A percentile compares a stretch with the other conserved stretches of the same genome.
phyloP scores from a whole-genome alignment of 2,888 invertebrate genomes.

The Nemapogon koenigi region DNA sequence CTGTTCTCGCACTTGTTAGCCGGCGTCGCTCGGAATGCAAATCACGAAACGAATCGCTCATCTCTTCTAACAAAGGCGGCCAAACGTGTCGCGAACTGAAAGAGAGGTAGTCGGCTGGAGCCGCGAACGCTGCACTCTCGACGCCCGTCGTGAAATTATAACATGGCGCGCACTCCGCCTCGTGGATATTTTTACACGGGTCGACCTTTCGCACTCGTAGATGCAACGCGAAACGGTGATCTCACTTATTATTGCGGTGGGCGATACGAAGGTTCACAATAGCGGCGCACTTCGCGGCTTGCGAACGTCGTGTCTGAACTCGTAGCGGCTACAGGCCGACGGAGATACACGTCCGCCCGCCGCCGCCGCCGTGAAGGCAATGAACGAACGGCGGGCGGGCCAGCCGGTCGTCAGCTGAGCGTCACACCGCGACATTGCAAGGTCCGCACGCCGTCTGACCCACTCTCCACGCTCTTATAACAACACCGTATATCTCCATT shows the following conservation, averaged over 20 bases:
- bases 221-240: constrained; percentile 16
- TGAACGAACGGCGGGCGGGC: constrained; percentile 64
- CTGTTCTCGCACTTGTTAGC: neutral
- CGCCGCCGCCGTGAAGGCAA: constrained; percentile 70
- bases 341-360: constrained; percentile 37
- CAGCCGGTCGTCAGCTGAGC: constrained; percentile 60
- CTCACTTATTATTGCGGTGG: neutral
- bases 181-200: constrained; percentile 65
- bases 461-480: too few species aligned
- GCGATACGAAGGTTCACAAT: constrained; percentile 23
- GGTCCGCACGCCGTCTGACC: constrained; percentile 35
- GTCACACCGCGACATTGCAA: constrained; percentile 68
- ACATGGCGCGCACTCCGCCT: constrained; percentile 62
- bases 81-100: constrained; percentile 35
- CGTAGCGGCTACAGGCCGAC: neutral
- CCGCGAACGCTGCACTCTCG: constrained; percentile 55
- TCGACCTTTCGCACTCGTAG: constrained; percentile 64
- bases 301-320: constrained; percentile 26
- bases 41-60: constrained; percentile 1
- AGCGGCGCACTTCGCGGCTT: constrained; percentile 23
- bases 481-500: too few species aligned
- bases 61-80: constrained; percentile 6
- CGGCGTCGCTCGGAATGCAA: neutral
- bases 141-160: constrained; percentile 63
- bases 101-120: constrained; percentile 43